A percentile compares a stretch with the other conserved stretches of the same genome.
These are phyloP conservation scores for Mythimna albipuncta DNA, from an alignment of 2,888 invertebrate species.

Conservation along the genomic window DNA sequence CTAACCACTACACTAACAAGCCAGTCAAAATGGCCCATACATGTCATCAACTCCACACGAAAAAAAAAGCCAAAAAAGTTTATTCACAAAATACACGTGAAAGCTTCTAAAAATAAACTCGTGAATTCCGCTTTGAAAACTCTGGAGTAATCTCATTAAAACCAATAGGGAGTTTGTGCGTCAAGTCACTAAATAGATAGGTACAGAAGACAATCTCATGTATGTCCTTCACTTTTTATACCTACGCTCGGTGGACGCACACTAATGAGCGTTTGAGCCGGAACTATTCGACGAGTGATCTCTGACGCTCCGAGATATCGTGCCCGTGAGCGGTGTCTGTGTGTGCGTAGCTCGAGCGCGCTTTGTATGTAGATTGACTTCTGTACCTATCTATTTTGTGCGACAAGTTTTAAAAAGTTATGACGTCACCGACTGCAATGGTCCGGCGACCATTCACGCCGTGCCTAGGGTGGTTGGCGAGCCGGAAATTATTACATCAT, in stretches of 20 bases:
- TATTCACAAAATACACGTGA: conserved; percentile 17
- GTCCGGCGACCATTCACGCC: conserved; percentile 76
- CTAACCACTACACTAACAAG: too few relatives aligned
- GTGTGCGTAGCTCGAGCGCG: too few relatives aligned
- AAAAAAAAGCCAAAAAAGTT: conserved; percentile 13
- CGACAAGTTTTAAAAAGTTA: conserved; percentile 59
- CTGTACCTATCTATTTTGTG: conserved; percentile 34
- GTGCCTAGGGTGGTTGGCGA: conserved; percentile 76
- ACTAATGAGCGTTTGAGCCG: too few relatives aligned
- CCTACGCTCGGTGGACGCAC: too few relatives aligned
- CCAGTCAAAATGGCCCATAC: too few relatives aligned
- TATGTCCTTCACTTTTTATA: too few relatives aligned
- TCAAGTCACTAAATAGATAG: conserved; percentile 17
- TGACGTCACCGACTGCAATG: conserved; percentile 60
- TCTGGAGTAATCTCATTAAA: conserved; percentile 51
- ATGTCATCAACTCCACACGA: not conserved
- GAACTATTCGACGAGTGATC: too few relatives aligned
- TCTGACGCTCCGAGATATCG: too few relatives aligned
- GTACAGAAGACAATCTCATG: too few relatives aligned
- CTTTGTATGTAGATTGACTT: too few relatives aligned
- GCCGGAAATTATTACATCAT: conserved; percentile 87
- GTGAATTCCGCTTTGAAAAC: conserved; percentile 14
- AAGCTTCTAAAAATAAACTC: conserved; percentile 34
- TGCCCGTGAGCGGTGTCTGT: too few relatives aligned
- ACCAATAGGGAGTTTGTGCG: conserved; percentile 55